These are phyloP conservation scores for Callithrix jacchus DNA, from an alignment of 2,113 vertebrate genomes.

Conservation along the genomic window DNA sequence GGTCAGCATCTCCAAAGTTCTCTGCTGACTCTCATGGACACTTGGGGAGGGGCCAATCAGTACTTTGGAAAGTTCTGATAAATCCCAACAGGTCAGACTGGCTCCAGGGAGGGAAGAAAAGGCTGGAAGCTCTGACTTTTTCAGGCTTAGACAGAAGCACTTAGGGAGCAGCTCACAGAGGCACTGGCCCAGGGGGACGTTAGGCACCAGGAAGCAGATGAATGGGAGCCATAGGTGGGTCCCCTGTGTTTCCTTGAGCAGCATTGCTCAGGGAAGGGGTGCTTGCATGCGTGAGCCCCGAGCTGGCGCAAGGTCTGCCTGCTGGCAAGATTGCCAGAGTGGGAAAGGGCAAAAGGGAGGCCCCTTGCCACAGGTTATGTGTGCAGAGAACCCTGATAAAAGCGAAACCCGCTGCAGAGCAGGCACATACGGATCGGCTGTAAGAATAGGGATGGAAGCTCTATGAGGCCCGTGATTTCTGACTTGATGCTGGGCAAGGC, in stretches of 20 bases:
- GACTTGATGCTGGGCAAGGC: background rate
- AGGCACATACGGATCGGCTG: background rate
- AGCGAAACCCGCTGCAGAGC: background rate
- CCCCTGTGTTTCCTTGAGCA: background rate
- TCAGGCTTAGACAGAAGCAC: background rate
- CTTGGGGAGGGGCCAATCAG: background rate
- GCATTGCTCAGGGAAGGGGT: accelerated
- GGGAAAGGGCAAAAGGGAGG: background rate
- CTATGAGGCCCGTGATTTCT: background rate
- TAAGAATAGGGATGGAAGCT: background rate
- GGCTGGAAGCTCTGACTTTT: background rate
- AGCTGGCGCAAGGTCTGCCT: too few species aligned
- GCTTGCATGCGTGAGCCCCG: accelerated
- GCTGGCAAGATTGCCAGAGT: accelerated
- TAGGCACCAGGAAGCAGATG: background rate
- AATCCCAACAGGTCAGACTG: too few species aligned
- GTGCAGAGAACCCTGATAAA: background rate
- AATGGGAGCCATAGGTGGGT: background rate
- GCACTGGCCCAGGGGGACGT: background rate
- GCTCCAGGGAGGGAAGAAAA: background rate
- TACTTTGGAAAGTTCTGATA: background rate
- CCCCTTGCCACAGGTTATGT: accelerated
- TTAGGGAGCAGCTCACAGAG: background rate
- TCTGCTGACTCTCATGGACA: background rate
- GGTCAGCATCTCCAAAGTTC: background rate